phyloP scores from a whole-genome alignment of 2,888 invertebrate species.

The Agrochola circellaris region DNA sequence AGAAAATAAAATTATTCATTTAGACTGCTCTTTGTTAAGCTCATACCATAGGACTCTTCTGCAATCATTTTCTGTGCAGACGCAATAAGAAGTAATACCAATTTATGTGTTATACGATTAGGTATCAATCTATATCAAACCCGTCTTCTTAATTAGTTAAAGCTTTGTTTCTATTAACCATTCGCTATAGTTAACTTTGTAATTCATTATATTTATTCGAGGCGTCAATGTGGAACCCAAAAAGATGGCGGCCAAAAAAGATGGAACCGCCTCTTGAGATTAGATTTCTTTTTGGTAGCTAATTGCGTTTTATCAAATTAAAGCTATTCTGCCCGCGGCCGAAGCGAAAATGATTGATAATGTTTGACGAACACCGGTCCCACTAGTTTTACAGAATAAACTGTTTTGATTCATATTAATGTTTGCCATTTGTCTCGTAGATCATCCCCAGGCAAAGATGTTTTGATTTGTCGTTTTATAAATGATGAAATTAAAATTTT shows the following conservation, averaged over 20 bases:
- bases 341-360: slow-evolving; percentile 87
- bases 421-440: slow-evolving; percentile 83
- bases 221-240: slow-evolving; percentile 80
- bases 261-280: slow-evolving; percentile 84
- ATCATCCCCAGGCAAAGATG: slow-evolving; percentile 58
- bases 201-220: slow-evolving; percentile 70
- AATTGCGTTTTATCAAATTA: slow-evolving; percentile 91
- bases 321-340: slow-evolving; percentile 84
- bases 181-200: slow-evolving; percentile 68
- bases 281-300: slow-evolving; percentile 91
- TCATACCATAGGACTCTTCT: slow-evolving; percentile 19
- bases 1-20: slow-evolving; percentile 64
- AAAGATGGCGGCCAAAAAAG: slow-evolving; percentile 84
- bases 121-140: slow-evolving; percentile 43
- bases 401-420: slow-evolving; percentile 88
- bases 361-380: slow-evolving; percentile 85
- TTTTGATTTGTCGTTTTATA: slow-evolving; percentile 65
- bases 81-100: slow-evolving; percentile 28
- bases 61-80: slow-evolving; percentile 39
- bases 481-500: slow-evolving; percentile 44
- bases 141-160: slow-evolving; percentile 46
- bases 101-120: slow-evolving; percentile 47
- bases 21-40: slow-evolving; percentile 52
- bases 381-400: slow-evolving; percentile 89
- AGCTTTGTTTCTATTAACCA: slow-evolving; percentile 63